A percentile compares a stretch with the other conserved stretches of the same genome.
These are phyloP conservation scores for Agraylea sexmaculata DNA, from an alignment of 1,140 invertebrate species.

Conservation along the genomic window DNA sequence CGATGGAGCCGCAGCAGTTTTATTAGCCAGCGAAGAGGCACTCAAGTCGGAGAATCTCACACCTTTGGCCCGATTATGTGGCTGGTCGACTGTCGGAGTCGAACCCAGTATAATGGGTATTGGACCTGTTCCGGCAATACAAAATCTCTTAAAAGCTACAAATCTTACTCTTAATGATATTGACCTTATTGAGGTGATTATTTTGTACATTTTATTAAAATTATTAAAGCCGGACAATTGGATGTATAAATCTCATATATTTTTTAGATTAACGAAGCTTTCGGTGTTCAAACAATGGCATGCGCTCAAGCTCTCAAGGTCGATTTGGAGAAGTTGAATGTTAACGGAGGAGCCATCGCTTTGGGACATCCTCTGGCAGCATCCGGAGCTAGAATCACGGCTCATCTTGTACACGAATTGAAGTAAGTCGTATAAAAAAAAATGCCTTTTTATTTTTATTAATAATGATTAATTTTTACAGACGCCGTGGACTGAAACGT, in stretches of 20 bases:
- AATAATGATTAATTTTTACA: constrained; percentile 37
- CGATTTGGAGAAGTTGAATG: constrained; percentile 81
- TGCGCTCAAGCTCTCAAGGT: constrained; percentile 77
- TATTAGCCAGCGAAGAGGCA: constrained; percentile 85
- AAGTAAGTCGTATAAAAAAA: constrained; percentile 45
- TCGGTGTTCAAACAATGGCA: constrained; percentile 82
- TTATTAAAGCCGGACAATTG: too few relatives aligned
- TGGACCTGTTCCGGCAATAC: constrained; percentile 86
- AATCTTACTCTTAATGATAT: constrained; percentile 74
- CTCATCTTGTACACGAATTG: constrained; percentile 87
- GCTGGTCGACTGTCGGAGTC: constrained; percentile 66
- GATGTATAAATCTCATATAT: neutral
- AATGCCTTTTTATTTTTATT: neutral
- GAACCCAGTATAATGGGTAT: constrained; percentile 85
- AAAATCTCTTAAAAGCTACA: constrained; percentile 59
- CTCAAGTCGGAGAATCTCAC: constrained; percentile 68
- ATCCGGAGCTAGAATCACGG: constrained; percentile 86
- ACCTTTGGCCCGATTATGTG: constrained; percentile 64
- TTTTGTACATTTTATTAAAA: too few relatives aligned
- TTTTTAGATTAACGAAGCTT: constrained; percentile 90
- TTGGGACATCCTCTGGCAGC: constrained; percentile 94
- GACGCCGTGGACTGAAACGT: constrained; percentile 73
- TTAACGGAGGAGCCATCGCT: constrained; percentile 96
- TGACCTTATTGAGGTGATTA: constrained; percentile 80
- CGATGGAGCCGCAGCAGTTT: constrained; percentile 86